Conservation (phyloP, 1,140 invertebrate species). For the Ceratosolen solmsi region DNA sequence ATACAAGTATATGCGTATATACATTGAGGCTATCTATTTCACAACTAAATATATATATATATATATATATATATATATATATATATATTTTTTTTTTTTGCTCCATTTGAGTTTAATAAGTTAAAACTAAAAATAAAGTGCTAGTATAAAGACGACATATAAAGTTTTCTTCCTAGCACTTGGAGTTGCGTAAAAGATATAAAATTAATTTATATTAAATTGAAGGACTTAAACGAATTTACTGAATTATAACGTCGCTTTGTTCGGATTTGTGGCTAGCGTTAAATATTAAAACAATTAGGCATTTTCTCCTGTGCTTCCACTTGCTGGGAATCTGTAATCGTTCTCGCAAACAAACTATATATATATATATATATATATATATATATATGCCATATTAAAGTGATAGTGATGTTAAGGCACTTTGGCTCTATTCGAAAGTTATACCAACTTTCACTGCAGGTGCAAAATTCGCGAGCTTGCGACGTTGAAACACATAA, state of each 20-base stretch:
- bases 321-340: conserved; percentile 10
- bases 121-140: too few relatives aligned
- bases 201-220: neutral
- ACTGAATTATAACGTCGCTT: neutral
- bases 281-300: neutral
- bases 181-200: neutral
- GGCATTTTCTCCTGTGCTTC: neutral
- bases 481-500: conserved; percentile 32
- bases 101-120: too few relatives aligned
- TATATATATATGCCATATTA: neutral
- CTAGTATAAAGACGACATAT: neutral
- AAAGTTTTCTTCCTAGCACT: neutral
- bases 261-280: neutral
- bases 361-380: neutral
- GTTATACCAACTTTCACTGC: conserved; percentile 29
- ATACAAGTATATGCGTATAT: too few relatives aligned
- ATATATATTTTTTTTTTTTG: too few relatives aligned
- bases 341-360: conserved; percentile 8
- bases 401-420: conserved; percentile 29
- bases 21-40: too few relatives aligned
- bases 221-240: neutral
- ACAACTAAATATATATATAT: too few relatives aligned
- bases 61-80: too few relatives aligned
- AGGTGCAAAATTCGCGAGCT: conserved; percentile 20
- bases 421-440: conserved; percentile 30